Base-by-base conservation (phyloP, 2,113 vertebrate genomes). In the Hippocampus comes region DNA sequence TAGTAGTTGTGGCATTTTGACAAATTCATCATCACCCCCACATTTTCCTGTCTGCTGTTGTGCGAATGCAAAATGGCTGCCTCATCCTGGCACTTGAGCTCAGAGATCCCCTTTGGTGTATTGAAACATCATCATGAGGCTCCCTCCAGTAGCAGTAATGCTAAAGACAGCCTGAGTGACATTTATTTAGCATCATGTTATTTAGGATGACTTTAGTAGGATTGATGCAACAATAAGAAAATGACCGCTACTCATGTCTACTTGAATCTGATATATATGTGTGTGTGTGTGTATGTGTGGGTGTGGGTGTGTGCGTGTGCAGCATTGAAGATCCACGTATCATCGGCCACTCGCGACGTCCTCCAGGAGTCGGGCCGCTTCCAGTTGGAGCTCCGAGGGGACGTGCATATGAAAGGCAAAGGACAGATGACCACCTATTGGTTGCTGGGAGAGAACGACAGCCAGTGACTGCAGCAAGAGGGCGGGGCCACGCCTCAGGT, bases 311-410 rank as follows among this genome's bases (percentile, higher is more conserved):
- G 12, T 86, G 38, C 72, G 0, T 11, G 23, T 15, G n/a, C 84
- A 96, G 96, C 95, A 4, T 78, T 97, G 84, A 96, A 92, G 92
- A 96, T 98, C 82, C 96, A 98, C 65, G 87, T 96, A 82, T 97
- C 96, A 0, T 89, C 92, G 0, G 91, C 94, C 43, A 95, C 96
- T 15, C 91, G 88, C 5, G 89, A 91, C 1, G 91, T 95, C 61
- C 91, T 98, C 78, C 90, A 93, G 77, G 95, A 97, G 73, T 95
- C 95, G 14, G 92, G 92, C 78, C 93, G 93, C 67, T 98, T 98
- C 11, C 93, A 95, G 77, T 88, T 97, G 88, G 94, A 96, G 86
- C 92, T 93, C 57, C 84, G 96, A 70, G 96, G 96, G 1, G 93
- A 96, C 1, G 88, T 98, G 23, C 94, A 97, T 77, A 89, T 98